Conservation (phyloP, 2,113 vertebrate species). For the Enhydra lutris region DNA sequence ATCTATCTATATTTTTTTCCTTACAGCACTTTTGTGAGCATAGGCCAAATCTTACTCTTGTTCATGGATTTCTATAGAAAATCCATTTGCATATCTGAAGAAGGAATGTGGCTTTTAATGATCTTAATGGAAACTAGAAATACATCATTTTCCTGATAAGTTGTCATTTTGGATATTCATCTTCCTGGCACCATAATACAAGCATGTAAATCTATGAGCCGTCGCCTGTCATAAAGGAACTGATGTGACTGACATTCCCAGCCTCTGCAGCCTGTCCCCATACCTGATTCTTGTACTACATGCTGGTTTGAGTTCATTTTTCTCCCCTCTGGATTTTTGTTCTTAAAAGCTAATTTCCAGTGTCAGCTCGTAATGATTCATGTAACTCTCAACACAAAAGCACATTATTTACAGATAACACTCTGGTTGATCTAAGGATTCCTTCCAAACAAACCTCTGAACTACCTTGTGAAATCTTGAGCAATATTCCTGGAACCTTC, state of each 20-base stretch:
- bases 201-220: slow-evolving; percentile 59
- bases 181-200: slow-evolving; percentile 55
- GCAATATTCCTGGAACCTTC: slow-evolving; percentile 63
- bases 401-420: slow-evolving; percentile 47
- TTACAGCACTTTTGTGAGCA: not conserved
- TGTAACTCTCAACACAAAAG: slow-evolving; percentile 48
- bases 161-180: slow-evolving; percentile 61
- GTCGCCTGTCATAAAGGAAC: slow-evolving; percentile 60
- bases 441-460: slow-evolving; percentile 64
- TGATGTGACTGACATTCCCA: slow-evolving; percentile 56
- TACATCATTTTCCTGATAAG: slow-evolving; percentile 68
- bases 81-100: slow-evolving; percentile 66
- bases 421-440: slow-evolving; percentile 44
- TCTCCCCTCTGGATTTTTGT: slow-evolving; percentile 46
- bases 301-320: slow-evolving; percentile 45
- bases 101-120: slow-evolving; percentile 63
- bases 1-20: not conserved
- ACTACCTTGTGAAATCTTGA: slow-evolving; percentile 65
- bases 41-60: not conserved
- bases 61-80: slow-evolving; percentile 58
- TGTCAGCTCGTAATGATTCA: slow-evolving; percentile 61
- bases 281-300: slow-evolving; percentile 53
- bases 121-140: slow-evolving; percentile 70
- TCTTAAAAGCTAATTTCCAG: slow-evolving; percentile 74
- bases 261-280: slow-evolving; percentile 48